Percentiles rank a stretch among this genome's conserved stretches.
Conservation (phyloP, 2,113 vertebrate species). For the Hiodon tergisus region DNA sequence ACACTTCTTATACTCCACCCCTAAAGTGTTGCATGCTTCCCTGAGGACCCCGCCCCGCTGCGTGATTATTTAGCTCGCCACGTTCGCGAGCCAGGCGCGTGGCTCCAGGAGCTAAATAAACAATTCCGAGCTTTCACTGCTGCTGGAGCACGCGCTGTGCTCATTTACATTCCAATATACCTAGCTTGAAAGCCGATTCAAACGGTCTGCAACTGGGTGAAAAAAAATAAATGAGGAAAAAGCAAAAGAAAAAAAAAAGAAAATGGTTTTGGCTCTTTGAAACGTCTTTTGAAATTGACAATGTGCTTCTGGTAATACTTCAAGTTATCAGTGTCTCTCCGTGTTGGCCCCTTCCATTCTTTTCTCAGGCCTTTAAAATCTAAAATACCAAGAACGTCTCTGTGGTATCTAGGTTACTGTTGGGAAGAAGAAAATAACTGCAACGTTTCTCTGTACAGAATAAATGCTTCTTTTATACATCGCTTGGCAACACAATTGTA, state of each 20-base stretch:
- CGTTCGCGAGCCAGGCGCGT: constrained; percentile 58
- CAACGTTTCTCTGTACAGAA: too few relatives aligned
- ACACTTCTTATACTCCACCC: constrained; percentile 38
- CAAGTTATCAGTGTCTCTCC: too few relatives aligned
- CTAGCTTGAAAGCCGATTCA: constrained; percentile 53
- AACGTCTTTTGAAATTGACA: constrained; percentile 64
- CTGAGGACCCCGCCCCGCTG: constrained; percentile 37
- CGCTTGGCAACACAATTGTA: too few relatives aligned
- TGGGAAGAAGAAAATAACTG: too few relatives aligned
- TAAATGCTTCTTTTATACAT: too few relatives aligned
- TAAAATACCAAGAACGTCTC: too few relatives aligned
- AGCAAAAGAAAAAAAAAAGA: constrained; percentile 37
- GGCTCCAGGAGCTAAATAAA: constrained; percentile 45
- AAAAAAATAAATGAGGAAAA: constrained; percentile 33
- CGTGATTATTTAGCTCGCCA: constrained; percentile 27
- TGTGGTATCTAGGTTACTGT: too few relatives aligned
- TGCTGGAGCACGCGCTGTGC: constrained; percentile 27
- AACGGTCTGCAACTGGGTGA: constrained; percentile 46
- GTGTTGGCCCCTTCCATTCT: too few relatives aligned
- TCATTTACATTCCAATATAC: constrained; percentile 42
- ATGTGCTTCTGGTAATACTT: too few relatives aligned
- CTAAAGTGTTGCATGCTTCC: constrained; percentile 36
- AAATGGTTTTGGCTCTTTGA: constrained; percentile 60
- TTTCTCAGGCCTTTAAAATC: too few relatives aligned
- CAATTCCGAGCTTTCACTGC: constrained; percentile 36